Conservation (phyloP, 2,797 vertebrate species). For the Myotis myotis region DNA sequence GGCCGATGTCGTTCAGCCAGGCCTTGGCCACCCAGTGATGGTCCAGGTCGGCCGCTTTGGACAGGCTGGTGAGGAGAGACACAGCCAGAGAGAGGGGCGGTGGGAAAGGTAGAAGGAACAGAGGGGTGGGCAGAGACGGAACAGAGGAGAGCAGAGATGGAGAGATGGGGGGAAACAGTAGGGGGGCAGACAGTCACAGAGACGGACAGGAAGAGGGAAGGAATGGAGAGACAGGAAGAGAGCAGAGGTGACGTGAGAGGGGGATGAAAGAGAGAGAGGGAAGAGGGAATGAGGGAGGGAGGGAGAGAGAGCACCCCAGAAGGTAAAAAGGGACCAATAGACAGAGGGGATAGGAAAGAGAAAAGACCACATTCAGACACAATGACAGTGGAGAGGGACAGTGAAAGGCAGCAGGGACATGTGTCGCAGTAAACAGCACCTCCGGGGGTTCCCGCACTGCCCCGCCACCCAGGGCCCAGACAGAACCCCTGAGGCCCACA, state of each 20-base stretch:
- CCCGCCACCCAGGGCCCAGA: accelerated
- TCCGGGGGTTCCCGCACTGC: background rate
- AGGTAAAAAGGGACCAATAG: background rate
- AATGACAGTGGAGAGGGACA: background rate
- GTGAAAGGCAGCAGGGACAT: background rate
- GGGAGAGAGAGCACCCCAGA: no score
- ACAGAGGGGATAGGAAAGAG: background rate
- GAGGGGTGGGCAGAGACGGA: background rate
- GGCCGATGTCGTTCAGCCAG: conserved; percentile 91
- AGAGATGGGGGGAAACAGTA: no score
- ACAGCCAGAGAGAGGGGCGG: background rate
- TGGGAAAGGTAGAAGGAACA: background rate
- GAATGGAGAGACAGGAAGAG: background rate
- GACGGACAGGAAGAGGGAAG: no score
- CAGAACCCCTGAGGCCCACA: background rate
- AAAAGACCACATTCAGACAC: background rate
- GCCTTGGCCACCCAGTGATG: conserved; percentile 92
- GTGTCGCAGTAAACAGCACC: background rate
- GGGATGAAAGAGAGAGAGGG: no score
- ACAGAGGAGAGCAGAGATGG: background rate
- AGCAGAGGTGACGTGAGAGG: background rate
- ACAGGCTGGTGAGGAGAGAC: conserved; percentile 83
- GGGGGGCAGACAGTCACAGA: no score
- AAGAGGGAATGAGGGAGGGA: accelerated
- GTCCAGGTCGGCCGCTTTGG: conserved; percentile 90